These are phyloP conservation scores for Drosophila nr. fundita DNA, from an alignment of 2,888 invertebrate genomes.

Conservation along the genomic window DNA sequence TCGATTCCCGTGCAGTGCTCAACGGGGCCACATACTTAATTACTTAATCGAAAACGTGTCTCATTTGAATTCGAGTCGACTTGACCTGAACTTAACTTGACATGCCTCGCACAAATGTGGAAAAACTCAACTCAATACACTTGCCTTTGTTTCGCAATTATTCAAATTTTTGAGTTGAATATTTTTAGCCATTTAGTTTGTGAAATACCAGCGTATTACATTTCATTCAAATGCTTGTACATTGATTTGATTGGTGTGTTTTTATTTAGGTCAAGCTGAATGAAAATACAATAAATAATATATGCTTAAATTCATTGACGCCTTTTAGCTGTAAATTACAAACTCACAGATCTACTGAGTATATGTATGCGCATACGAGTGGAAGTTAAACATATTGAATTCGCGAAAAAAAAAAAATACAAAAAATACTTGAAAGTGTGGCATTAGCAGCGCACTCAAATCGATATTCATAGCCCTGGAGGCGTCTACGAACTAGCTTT, in stretches of 20 bases:
- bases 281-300: not conserved
- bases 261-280: slow-evolving; percentile 21
- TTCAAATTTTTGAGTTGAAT: slow-evolving; percentile 5
- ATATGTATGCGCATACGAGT: not conserved
- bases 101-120: slow-evolving; percentile 1
- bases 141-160: not conserved
- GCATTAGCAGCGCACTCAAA: not conserved
- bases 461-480: slow-evolving; percentile 25
- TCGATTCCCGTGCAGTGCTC: slow-evolving; percentile 4
- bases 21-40: slow-evolving; percentile 46
- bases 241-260: not conserved
- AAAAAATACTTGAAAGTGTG: not conserved
- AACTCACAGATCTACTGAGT: slow-evolving; percentile 5
- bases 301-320: not conserved
- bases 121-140: not conserved
- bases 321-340: slow-evolving; percentile 5
- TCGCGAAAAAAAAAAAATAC: not conserved
- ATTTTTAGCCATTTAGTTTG: not conserved
- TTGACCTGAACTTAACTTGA: slow-evolving; percentile 6
- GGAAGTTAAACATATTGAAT: not conserved
- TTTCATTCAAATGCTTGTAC: slow-evolving; percentile 19
- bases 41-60: slow-evolving; percentile 33
- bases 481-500: slow-evolving; percentile 28
- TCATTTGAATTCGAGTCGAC: slow-evolving; percentile 7
- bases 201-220: slow-evolving; percentile 11